phyloP scores from a whole-genome alignment of 1,140 invertebrate species.

The Aplysia californica region DNA sequence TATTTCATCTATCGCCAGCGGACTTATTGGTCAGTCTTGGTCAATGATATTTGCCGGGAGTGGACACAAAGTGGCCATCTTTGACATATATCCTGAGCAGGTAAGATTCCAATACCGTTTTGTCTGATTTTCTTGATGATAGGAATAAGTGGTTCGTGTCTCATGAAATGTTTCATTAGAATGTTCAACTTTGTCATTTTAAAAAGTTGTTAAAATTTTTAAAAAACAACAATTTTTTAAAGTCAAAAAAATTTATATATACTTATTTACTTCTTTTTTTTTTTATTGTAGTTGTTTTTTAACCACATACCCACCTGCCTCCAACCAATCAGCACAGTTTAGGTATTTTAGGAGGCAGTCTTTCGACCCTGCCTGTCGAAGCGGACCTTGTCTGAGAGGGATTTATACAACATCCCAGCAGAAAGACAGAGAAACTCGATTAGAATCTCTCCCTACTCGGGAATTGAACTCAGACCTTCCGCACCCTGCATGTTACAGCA shows the following conservation, averaged over 20 bases:
- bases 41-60: constrained; percentile 70
- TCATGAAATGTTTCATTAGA: not conserved
- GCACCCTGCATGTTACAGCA: too few species aligned
- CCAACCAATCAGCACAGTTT: too few species aligned
- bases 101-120: not conserved
- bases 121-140: not conserved
- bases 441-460: too few species aligned
- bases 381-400: too few species aligned
- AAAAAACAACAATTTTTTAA: not conserved
- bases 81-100: constrained; percentile 84
- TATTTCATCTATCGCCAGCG: too few species aligned
- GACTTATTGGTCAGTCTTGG: constrained; percentile 54
- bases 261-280: not conserved
- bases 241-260: not conserved
- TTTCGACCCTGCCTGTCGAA: too few species aligned
- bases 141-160: not conserved
- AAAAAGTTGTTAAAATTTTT: not conserved
- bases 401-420: too few species aligned
- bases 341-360: too few species aligned
- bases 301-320: too few species aligned
- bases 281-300: too few species aligned
- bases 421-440: too few species aligned
- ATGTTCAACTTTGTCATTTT: not conserved
- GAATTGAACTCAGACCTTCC: too few species aligned
- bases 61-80: constrained; percentile 87